Base-by-base conservation (phyloP, 2,797 vertebrate species). In the Micropoecilia bifurca region DNA sequence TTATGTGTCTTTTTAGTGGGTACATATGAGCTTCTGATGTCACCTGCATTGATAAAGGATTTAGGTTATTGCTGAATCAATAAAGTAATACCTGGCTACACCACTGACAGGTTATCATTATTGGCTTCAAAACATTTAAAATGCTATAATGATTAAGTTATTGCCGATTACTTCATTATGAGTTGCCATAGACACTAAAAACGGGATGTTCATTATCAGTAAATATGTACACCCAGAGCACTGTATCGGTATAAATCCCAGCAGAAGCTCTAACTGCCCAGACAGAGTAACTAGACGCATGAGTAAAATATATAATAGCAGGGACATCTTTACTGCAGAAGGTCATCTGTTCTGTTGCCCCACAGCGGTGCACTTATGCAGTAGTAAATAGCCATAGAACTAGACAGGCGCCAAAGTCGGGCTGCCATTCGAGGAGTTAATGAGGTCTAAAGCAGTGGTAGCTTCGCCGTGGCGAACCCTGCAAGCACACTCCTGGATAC, bases 381-480 rank as follows among this genome's bases (percentile, higher is more conserved):
- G 92, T 91, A 94, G 93, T 93, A 96, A 96, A 96, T 93, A 94
- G 92, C 94, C 91, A 83, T 86, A 94, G 92, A 88, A 90, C 81
- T 75, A 93, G 93, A 92, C 93, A 93, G 94, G 91, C 92, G 83
- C 87, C 91, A 93, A 95, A 92, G 85, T 88, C 86, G 68, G 33
- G 66, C 81, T 83, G 86, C 92, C 90, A 85, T 93, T 87, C 55
- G 81, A 91, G 87, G 90, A 95, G 93, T 93, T 96, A 96, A 96
- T 96, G 95, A 96, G 94, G 93, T 95, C 93, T 93, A 93, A 93
- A 94, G 92, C 91, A 89, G 90, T 83, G 78, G 89, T 92, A 87
- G 90, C 89, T 82, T 83, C 84, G 85, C 87, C 71, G 33, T 36
- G 84, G 90, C 83, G n/a, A 91, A 92, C 92, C 92, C 91, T 73